These are phyloP conservation scores for Myrmecophaga tridactyla DNA, from an alignment of 2,113 vertebrate species.

Conservation along the genomic window DNA sequence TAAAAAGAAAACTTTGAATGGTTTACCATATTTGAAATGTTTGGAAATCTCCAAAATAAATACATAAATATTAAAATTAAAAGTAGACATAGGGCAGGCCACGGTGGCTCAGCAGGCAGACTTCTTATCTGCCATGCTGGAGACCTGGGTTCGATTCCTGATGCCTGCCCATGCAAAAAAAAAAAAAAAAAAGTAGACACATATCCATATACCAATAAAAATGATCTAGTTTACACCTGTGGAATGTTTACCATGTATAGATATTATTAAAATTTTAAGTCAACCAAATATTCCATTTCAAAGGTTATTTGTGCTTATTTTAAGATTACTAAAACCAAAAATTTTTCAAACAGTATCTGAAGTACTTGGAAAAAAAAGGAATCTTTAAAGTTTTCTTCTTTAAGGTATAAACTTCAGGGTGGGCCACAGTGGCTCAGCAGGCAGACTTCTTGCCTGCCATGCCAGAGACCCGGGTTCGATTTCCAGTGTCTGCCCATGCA, in stretches of 20 bases:
- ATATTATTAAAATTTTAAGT: slow-evolving; percentile 27
- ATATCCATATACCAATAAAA: slow-evolving; percentile 1
- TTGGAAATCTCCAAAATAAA: slow-evolving; percentile 44
- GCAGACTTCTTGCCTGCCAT: no score
- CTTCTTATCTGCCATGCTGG: no score
- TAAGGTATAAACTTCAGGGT: slow-evolving; percentile 5
- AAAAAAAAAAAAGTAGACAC: neutral
- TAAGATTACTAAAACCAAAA: neutral
- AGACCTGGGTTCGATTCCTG: no score
- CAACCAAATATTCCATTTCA: neutral
- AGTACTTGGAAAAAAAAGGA: neutral
- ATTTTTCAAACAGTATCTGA: neutral
- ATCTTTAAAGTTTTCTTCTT: slow-evolving; percentile 16
- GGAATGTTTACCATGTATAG: neutral
- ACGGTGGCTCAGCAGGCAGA: no score
- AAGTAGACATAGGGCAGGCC: neutral
- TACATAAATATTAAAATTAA: slow-evolving; percentile 24
- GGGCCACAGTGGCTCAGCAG: no score
- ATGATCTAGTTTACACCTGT: neutral
- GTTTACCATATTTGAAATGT: neutral
- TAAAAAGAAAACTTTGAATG: slow-evolving; percentile 28
- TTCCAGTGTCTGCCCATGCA: no score
- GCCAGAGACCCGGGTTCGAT: no score
- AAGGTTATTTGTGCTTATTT: neutral
- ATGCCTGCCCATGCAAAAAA: no score